Percentiles rank a stretch among this genome's conserved stretches.
Evolutionary conservation across 2,113 vertebrate genomes (phyloP).

Genomic region (Sitta europaea): DNA sequence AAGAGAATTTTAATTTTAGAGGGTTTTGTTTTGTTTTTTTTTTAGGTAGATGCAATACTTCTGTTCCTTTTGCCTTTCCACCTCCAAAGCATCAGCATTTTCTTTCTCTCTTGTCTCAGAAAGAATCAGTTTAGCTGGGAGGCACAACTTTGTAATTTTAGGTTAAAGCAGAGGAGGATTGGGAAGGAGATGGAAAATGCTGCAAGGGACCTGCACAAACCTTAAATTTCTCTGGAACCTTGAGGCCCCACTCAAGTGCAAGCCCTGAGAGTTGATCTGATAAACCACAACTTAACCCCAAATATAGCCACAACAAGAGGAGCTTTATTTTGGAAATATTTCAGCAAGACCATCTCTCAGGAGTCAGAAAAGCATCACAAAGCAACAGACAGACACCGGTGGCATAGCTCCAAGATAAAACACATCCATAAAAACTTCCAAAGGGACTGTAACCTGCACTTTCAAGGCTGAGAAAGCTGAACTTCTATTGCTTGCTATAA

Average conservation of each 20-base stretch:
- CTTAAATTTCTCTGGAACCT: neutral
- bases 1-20: neutral
- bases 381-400: neutral
- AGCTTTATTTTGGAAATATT: constrained; percentile 13
- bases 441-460: neutral
- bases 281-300: constrained; percentile 19
- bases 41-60: neutral
- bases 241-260: neutral
- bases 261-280: neutral
- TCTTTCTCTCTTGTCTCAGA: neutral
- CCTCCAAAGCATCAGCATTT: neutral
- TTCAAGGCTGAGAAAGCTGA: neutral
- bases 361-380: neutral
- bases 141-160: neutral
- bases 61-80: neutral
- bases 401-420: constrained; percentile 27
- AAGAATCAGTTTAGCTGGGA: neutral
- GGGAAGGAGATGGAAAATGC: neutral
- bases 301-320: neutral
- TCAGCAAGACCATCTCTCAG: neutral
- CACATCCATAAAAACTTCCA: neutral
- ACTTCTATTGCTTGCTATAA: neutral
- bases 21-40: accelerated
- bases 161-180: neutral
- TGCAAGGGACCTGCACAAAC: neutral